Evolutionary conservation across 2,113 vertebrate genomes (phyloP).

Genomic region (Noturus placidus): DNA sequence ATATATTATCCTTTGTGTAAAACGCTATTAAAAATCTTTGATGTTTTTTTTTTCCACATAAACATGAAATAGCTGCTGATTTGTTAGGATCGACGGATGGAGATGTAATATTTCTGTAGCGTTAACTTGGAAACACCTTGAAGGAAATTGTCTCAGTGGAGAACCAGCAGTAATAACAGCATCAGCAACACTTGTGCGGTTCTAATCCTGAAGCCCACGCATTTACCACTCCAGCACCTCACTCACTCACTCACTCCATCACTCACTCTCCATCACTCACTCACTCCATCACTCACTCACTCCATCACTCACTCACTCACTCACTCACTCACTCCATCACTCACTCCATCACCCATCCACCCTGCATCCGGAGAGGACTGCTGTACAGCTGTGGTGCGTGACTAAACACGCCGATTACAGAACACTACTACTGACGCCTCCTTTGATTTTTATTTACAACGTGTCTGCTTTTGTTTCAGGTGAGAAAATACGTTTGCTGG

Average conservation of each 20-base stretch:
- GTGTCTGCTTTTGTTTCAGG: not conserved
- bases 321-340: not conserved
- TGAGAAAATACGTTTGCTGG: not conserved
- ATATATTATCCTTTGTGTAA: not conserved
- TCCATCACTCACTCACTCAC: not conserved
- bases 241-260: not conserved
- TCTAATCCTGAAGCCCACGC: slow-evolving; percentile 16
- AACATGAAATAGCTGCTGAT: not conserved
- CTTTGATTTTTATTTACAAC: not conserved
- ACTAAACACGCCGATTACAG: too few relatives aligned
- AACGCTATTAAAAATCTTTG: not conserved
- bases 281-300: not conserved
- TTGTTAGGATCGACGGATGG: not conserved
- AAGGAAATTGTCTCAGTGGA: not conserved
- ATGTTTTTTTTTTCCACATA: not conserved
- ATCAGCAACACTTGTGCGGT: not conserved
- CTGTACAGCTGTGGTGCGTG: not conserved
- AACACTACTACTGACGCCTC: not conserved
- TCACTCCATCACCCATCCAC: too few relatives aligned
- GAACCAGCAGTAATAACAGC: slow-evolving; percentile 12
- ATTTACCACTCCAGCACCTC: not conserved
- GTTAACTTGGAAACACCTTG: not conserved
- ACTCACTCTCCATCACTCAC: not conserved
- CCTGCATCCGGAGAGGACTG: not conserved
- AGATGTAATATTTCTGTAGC: not conserved